Base-by-base conservation (phyloP, 1,140 invertebrate species). In the Cydia fagiglandana region DNA sequence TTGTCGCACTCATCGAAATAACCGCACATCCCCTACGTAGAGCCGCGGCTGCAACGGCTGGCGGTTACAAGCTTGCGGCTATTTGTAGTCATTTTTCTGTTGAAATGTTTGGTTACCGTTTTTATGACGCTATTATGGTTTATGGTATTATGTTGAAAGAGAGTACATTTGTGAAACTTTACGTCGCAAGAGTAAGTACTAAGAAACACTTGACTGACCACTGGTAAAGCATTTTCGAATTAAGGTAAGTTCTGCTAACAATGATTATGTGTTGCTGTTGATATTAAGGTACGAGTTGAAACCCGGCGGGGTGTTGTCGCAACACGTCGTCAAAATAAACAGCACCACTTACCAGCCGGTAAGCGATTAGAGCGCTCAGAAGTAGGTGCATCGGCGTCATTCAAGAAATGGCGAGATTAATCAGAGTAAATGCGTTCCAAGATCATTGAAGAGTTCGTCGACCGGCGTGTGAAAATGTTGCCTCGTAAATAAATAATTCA, bases 401-500 rank as follows among this genome's bases (percentile, higher is more conserved):
- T 83, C 82, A 84, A 86, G 78, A 86, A 83, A 85, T 84, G 86
- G 77, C 77, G 82, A 86, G 86, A 90, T 92, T 90, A 90, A 92
- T 92, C 90, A 88, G 78, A 79, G 84, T 89, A 88, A 90, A 92
- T 89, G 85, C 87, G 85, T 89, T 89, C 86, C 90, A 89, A 91
- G 89, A 92, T 88, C 88, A 88, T 83, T 86, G 83, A 77, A 83
- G 89, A 87, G 90, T 88, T 92, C 91, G 75, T 84, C 89, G 91
- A 90, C 91, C 91, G 89, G 86, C 91, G 91, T 91, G 91, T 90
- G 89, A 92, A 91, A 92, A 91, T 92, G 89, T 90, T 89, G 88
- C 73, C 77, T 91, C 91, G 90, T 91, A 92, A 92, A 92, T 92
- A 92, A 92, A 92, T 92, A 92, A 92, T 92, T 92, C 89, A 92